These are phyloP conservation scores for Tinamus major DNA, from an alignment of 2,797 vertebrate species.

Conservation along the genomic window DNA sequence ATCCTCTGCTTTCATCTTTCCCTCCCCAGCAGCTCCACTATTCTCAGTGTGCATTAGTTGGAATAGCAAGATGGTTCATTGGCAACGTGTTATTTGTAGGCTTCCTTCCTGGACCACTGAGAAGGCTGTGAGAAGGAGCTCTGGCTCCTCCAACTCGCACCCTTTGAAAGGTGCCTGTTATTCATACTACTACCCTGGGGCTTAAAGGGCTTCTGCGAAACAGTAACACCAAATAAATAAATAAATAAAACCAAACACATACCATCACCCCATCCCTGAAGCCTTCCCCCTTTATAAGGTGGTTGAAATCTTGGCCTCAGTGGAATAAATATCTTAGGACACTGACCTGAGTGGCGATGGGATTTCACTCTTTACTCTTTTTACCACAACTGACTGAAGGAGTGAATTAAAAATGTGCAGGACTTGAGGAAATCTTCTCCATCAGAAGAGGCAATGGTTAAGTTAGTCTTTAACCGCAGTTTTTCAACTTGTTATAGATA, in stretches of 20 bases:
- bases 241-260: neutral
- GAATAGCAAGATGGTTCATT: neutral
- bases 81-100: neutral
- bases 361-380: conserved; percentile 8
- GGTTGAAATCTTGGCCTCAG: neutral
- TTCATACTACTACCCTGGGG: neutral
- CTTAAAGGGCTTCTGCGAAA: neutral
- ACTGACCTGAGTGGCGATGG: neutral
- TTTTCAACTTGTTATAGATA: neutral
- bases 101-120: neutral
- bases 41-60: neutral
- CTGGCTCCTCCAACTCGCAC: neutral
- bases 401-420: conserved; percentile 11
- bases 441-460: neutral
- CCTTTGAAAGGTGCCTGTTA: neutral
- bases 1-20: neutral
- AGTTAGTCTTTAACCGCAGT: neutral
- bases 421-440: neutral
- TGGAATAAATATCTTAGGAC: neutral
- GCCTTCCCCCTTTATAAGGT: neutral
- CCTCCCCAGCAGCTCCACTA: neutral
- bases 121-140: neutral
- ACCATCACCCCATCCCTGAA: neutral
- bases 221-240: neutral
- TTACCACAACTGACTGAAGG: neutral